phyloP scores from a whole-genome alignment of 1,140 invertebrate genomes.

The Lithobius niger region DNA sequence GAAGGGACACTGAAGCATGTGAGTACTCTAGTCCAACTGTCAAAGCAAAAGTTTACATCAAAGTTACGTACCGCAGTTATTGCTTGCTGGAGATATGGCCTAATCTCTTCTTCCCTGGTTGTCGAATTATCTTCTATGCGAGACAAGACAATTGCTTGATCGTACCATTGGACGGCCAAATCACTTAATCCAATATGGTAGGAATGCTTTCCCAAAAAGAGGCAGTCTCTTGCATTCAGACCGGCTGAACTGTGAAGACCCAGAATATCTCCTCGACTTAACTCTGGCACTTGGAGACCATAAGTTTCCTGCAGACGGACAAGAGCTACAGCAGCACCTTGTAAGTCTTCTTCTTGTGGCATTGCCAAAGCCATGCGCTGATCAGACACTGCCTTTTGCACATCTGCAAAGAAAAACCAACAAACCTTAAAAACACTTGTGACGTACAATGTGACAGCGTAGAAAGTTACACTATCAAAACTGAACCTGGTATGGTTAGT shows the following conservation, averaged over 20 bases:
- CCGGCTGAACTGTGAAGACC: slow-evolving; percentile 16
- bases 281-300: slow-evolving; percentile 34
- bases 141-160: slow-evolving; percentile 26
- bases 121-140: slow-evolving; percentile 22
- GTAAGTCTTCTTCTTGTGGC: slow-evolving; percentile 35
- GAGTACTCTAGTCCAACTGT: no score
- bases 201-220: slow-evolving; percentile 32
- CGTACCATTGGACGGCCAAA: slow-evolving; percentile 32
- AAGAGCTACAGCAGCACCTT: slow-evolving; percentile 39
- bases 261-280: slow-evolving; percentile 31
- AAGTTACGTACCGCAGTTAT: slow-evolving; percentile 25
- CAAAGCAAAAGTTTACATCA: no score
- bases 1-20: no score
- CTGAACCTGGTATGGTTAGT: no score
- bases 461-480: no score
- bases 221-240: slow-evolving; percentile 27
- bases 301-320: slow-evolving; percentile 44
- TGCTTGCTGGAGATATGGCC: slow-evolving; percentile 27
- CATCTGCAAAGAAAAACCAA: no score
- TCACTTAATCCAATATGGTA: slow-evolving; percentile 32
- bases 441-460: no score
- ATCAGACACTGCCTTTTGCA: no score
- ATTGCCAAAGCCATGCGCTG: neutral
- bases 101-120: slow-evolving; percentile 26
- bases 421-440: no score